These are phyloP conservation scores for Graphium colonna DNA, from an alignment of 2,888 invertebrate species.

Conservation along the genomic window DNA sequence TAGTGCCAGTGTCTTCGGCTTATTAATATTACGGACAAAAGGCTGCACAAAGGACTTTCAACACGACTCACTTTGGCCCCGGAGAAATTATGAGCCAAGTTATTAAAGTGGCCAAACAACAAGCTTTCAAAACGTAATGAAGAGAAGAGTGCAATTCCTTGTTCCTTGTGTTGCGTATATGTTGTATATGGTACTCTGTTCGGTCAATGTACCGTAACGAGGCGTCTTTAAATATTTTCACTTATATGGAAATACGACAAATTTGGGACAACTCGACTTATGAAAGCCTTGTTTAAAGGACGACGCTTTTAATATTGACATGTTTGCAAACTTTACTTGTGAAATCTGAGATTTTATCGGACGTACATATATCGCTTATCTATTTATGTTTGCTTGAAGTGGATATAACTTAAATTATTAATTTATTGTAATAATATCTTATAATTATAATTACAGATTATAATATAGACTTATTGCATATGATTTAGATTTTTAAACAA, in stretches of 20 bases:
- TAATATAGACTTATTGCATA: no score
- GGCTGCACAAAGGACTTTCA: slow-evolving; percentile 30
- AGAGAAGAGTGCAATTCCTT: slow-evolving; percentile 46
- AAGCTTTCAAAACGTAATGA: slow-evolving; percentile 47
- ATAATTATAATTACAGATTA: no score
- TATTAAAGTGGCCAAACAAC: slow-evolving; percentile 36
- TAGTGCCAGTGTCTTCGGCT: slow-evolving; percentile 26
- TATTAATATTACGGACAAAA: slow-evolving; percentile 28
- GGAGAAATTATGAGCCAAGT: slow-evolving; percentile 32
- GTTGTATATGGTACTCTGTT: no score
- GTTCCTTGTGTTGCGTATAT: slow-evolving; percentile 37
- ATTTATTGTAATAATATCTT: no score
- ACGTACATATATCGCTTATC: no score
- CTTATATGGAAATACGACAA: slow-evolving; percentile 12
- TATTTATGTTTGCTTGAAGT: no score
- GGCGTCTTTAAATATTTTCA: not conserved
- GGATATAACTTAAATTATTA: no score
- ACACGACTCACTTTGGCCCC: slow-evolving; percentile 30
- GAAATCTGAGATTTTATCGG: no score
- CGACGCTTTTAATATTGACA: no score
- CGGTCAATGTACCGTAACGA: no score
- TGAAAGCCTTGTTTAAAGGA: not conserved
- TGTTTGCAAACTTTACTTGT: no score
- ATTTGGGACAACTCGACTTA: slow-evolving; percentile 12
- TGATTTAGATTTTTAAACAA: no score